Percentiles rank a stretch among this genome's conserved stretches.
Conservation (phyloP, 2,797 vertebrate species). For the Acipenser oxyrinchus region DNA sequence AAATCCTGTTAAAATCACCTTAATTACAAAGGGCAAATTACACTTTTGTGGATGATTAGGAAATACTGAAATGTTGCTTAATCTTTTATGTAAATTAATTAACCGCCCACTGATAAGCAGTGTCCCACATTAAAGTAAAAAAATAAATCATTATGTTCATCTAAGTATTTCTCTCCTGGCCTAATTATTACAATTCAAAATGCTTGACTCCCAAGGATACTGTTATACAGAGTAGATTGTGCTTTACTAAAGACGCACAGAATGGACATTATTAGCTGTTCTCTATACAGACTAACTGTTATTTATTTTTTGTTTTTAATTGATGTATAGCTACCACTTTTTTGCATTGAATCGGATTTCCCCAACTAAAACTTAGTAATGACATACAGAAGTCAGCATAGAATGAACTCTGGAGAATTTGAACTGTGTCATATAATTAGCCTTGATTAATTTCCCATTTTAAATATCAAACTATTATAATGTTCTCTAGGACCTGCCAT, state of each 20-base stretch:
- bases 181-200: background rate
- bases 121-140: slow-evolving; percentile 1
- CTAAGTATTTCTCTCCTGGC: background rate
- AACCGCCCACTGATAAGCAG: slow-evolving; percentile 1
- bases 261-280: background rate
- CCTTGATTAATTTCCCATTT: slow-evolving; percentile 82
- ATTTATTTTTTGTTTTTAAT: background rate
- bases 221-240: background rate
- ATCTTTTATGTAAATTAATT: background rate
- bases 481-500: slow-evolving; percentile 52
- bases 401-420: slow-evolving; percentile 54
- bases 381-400: slow-evolving; percentile 45
- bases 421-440: slow-evolving; percentile 73
- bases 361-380: slow-evolving; percentile 34
- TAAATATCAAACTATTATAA: slow-evolving; percentile 75
- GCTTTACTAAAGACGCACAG: background rate
- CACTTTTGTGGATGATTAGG: slow-evolving; percentile 1
- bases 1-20: slow-evolving; percentile 8
- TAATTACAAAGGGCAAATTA: slow-evolving; percentile 12
- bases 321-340: no score
- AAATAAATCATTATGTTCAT: background rate
- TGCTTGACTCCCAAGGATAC: background rate
- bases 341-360: no score
- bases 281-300: background rate
- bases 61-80: slow-evolving; percentile 3